Conservation (phyloP, 2,113 vertebrate genomes). For the Conger conger region DNA sequence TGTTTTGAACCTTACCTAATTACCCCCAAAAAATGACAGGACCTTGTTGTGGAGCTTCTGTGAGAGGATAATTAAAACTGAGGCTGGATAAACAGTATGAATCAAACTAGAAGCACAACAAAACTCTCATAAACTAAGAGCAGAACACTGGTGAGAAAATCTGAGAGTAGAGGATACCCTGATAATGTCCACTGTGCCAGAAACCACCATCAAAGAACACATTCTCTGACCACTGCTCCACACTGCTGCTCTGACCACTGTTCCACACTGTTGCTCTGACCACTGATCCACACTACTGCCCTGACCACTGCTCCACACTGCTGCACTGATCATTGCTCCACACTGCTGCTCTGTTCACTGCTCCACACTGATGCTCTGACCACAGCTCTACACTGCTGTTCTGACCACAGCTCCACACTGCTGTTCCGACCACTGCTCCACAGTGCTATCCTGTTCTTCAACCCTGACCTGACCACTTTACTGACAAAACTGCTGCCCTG, state of each 20-base stretch:
- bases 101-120: neutral
- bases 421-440: neutral
- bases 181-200: neutral
- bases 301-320: neutral
- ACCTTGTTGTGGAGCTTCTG: neutral
- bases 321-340: no score
- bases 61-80: neutral
- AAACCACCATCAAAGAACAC: neutral
- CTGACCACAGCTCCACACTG: neutral
- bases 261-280: neutral
- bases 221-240: neutral
- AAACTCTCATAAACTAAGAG: neutral
- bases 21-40: neutral
- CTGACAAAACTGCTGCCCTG: neutral
- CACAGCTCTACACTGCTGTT: neutral
- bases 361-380: neutral
- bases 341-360: no score
- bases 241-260: neutral
- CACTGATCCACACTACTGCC: neutral
- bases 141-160: neutral
- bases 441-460: no score
- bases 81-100: neutral
- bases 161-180: neutral
- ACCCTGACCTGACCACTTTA: neutral
- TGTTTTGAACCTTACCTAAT: neutral